Base-by-base conservation (phyloP, 2,113 vertebrate genomes). In the Tenebrosternarchus preto region DNA sequence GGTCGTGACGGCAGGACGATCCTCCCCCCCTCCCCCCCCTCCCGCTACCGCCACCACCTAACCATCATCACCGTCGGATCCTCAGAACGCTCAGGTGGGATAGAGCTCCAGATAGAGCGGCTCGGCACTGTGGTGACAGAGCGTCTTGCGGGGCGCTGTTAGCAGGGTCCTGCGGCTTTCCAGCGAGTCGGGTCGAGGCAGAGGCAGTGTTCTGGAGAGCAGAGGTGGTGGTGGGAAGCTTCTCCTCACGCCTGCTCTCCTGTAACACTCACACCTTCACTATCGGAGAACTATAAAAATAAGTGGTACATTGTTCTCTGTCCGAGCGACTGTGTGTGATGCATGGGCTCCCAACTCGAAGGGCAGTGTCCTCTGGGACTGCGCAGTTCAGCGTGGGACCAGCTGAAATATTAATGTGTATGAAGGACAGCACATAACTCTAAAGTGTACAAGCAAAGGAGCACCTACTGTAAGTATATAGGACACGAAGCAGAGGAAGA, bases 291-390 rank as follows among this genome's bases (percentile, higher is more conserved):
- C 79, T 75, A 71, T 77, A 72, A 85, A 85, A 85, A 76, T 85
- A 83, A 80, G 71, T 83, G 74, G 73, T 81, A 85, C 73, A 85
- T 85, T 80, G 73, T 81, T 83, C 74, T 83, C 68, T 80, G 80
- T 79, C 83, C 61, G 29, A 71, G 69, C 20, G 15, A 73, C 50
- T 1, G 43, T 12, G 43, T 29, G 60, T 83, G 84, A 85, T 83
- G 70, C 66, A 85, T 85, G 73, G 59, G 77, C 63, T 80, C 29
- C 74, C 68, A 74, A 73, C 74, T 80, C 81, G 83, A 80, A 80
- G 77, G 78, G 57, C 31, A 68, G 22, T 4, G 55, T 72, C 81
- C 77, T 29, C 22, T 80, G 77, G 84, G 84, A 80, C 61, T 69
- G 55, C 24, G 7, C 20, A 43, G 60, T 64, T 31, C 66, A 60